Evolutionary conservation across 2,797 vertebrate species (phyloP).

Genomic region (Ctenopoma kingsleyae): DNA sequence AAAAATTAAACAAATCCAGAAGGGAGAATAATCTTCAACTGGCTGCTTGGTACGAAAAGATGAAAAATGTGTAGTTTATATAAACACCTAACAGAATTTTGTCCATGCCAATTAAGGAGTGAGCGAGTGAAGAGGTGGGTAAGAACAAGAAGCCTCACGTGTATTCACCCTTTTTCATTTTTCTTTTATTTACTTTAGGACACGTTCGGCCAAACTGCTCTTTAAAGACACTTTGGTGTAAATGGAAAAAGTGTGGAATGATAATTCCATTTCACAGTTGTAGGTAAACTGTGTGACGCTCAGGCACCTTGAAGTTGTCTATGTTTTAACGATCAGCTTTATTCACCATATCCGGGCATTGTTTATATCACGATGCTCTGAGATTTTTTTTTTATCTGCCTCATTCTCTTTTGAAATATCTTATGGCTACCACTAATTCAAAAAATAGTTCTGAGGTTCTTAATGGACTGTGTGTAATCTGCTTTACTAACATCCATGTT

Average conservation of each 20-base stretch:
- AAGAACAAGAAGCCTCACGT: slow-evolving; percentile 67
- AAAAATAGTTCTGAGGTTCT: slow-evolving; percentile 7
- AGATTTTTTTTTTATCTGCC: neutral
- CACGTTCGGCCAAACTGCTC: slow-evolving; percentile 81
- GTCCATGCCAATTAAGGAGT: slow-evolving; percentile 98
- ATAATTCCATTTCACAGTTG: slow-evolving; percentile 66
- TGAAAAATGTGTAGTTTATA: slow-evolving; percentile 97
- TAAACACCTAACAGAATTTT: slow-evolving; percentile 97
- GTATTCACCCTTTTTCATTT: slow-evolving; percentile 74
- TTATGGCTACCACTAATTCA: slow-evolving; percentile 5
- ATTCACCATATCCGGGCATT: slow-evolving; percentile 28
- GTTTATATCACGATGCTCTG: slow-evolving; percentile 1
- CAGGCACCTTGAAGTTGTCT: slow-evolving; percentile 21
- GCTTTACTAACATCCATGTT: neutral
- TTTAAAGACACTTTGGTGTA: slow-evolving; percentile 72
- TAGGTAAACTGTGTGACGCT: slow-evolving; percentile 44
- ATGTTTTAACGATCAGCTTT: slow-evolving; percentile 26
- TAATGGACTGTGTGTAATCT: slow-evolving; percentile 9
- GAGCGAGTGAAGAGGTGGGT: slow-evolving; percentile 79
- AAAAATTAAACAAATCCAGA: slow-evolving; percentile 98
- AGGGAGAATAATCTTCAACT: slow-evolving; percentile 91
- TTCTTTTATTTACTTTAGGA: slow-evolving; percentile 81
- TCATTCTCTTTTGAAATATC: neutral
- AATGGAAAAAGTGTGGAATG: slow-evolving; percentile 69
- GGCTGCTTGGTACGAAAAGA: slow-evolving; percentile 96